Evolutionary conservation across 2,113 vertebrate species (phyloP).

Genomic region (Grallaria varia): DNA sequence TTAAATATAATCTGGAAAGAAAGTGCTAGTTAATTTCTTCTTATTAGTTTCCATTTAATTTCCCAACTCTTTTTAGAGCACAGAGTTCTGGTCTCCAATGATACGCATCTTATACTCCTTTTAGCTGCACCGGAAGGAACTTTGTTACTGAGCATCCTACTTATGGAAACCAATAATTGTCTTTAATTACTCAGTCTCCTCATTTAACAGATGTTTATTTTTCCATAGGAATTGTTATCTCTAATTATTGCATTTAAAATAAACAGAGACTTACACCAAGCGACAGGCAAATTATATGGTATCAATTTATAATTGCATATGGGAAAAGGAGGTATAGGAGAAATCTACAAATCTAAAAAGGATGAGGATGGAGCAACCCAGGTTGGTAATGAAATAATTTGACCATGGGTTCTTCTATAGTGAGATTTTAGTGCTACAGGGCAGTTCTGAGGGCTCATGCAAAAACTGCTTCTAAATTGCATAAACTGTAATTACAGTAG

Average conservation of each 20-base stretch:
- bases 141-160: neutral
- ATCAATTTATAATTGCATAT: conserved; percentile 42
- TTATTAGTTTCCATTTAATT: neutral
- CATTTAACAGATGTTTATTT: conserved; percentile 53
- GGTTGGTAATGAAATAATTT: conserved; percentile 32
- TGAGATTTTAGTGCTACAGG: neutral
- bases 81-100: neutral
- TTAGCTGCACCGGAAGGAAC: neutral
- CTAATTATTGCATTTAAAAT: conserved; percentile 66
- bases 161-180: conserved; percentile 9
- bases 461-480: conserved; percentile 2
- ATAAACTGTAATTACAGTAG: conserved; percentile 44
- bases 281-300: conserved; percentile 7
- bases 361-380: neutral
- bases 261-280: neutral
- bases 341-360: conserved; percentile 15
- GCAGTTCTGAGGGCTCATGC: neutral
- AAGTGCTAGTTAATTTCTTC: neutral
- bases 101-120: neutral
- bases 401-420: neutral
- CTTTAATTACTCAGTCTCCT: conserved; percentile 38
- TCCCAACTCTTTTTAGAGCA: neutral
- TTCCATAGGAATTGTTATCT: conserved; percentile 58
- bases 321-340: neutral
- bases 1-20: conserved; percentile 21